Conservation (phyloP, 2,797 vertebrate genomes). For the Miichthys miiuy region DNA sequence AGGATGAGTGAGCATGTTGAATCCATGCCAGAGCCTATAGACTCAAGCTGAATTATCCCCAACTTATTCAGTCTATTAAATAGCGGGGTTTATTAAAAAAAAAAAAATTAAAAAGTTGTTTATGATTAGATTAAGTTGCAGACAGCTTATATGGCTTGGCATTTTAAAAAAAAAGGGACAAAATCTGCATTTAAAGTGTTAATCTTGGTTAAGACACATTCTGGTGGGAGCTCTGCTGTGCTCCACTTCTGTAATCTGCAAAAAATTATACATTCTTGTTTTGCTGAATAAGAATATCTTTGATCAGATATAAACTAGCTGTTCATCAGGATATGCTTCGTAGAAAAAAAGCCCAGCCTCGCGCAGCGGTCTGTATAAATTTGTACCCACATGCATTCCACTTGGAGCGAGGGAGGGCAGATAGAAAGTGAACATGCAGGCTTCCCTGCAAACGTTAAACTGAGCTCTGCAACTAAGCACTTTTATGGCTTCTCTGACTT, state of each 20-base stretch:
- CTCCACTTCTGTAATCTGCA: slow-evolving; percentile 73
- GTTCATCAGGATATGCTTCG: slow-evolving; percentile 67
- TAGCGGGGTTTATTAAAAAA: slow-evolving; percentile 56
- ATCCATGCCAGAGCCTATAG: slow-evolving; percentile 77
- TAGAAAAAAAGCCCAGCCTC: slow-evolving; percentile 55
- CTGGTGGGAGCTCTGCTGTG: slow-evolving; percentile 61
- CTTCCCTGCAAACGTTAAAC: slow-evolving; percentile 31
- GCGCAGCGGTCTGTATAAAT: slow-evolving; percentile 61
- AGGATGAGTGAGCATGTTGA: slow-evolving; percentile 65
- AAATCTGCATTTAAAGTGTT: slow-evolving; percentile 68
- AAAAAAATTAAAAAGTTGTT: slow-evolving; percentile 71
- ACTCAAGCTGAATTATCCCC: slow-evolving; percentile 76
- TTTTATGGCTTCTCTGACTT: slow-evolving; percentile 61
- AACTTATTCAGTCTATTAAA: slow-evolving; percentile 78
- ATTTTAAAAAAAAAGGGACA: slow-evolving; percentile 51
- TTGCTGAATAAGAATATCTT: slow-evolving; percentile 82
- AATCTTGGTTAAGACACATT: slow-evolving; percentile 65
- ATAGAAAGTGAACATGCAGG: slow-evolving; percentile 44
- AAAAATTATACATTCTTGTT: slow-evolving; percentile 79
- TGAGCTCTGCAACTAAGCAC: slow-evolving; percentile 64
- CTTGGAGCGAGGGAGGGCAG: too few relatives aligned
- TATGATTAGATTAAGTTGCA: slow-evolving; percentile 73
- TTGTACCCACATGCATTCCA: slow-evolving; percentile 38
- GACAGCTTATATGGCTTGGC: slow-evolving; percentile 56
- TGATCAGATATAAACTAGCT: slow-evolving; percentile 78